Percentiles rank a stretch among this genome's conserved stretches.
Conservation (phyloP, 1,140 invertebrate species). For the Heliconius hewitsoni region DNA sequence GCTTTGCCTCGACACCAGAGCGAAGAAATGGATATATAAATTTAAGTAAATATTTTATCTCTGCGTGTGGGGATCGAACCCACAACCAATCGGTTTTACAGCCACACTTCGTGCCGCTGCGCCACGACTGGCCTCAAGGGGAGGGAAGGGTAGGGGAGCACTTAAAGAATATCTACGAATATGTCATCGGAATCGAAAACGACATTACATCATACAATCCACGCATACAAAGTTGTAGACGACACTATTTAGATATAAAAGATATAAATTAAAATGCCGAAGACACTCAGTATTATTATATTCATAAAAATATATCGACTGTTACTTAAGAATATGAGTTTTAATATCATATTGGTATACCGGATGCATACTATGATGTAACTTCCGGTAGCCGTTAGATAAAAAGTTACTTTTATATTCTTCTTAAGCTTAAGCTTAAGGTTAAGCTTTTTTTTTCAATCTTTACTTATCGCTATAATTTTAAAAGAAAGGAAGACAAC, state of each 20-base stretch:
- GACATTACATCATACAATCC: background rate
- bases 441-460: background rate
- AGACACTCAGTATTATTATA: background rate
- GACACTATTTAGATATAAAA: background rate
- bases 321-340: background rate
- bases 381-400: background rate
- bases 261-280: background rate
- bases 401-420: background rate
- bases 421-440: background rate
- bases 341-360: background rate
- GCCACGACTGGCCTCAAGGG: no score
- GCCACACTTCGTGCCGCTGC: no score
- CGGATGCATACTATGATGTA: background rate
- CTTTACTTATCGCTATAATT: background rate
- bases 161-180: no score
- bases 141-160: no score
- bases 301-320: slow-evolving; percentile 1
- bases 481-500: no score
- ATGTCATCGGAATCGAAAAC: no score
- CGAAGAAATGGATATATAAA: no score
- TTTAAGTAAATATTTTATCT: no score
- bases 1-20: no score
- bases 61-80: no score
- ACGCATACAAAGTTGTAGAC: no score
- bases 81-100: no score